Evolutionary conservation across 1,140 invertebrate genomes (phyloP).

Genomic region (Streblospio benedicti): DNA sequence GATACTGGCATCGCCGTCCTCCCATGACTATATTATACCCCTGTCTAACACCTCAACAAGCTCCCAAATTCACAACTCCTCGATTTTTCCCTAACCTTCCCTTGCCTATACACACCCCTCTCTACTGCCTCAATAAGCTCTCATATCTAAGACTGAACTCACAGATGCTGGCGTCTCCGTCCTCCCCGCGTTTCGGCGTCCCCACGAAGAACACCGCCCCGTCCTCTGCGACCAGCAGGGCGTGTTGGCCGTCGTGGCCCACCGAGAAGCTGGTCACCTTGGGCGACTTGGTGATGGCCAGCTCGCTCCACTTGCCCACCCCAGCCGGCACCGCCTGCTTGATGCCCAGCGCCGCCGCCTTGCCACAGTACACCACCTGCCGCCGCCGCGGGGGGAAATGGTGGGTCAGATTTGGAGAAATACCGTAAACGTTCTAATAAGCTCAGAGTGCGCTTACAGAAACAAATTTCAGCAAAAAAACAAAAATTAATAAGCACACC

Average conservation of each 20-base stretch:
- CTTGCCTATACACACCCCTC: background rate
- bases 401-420: background rate
- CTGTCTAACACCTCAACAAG: no score
- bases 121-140: background rate
- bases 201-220: conserved; percentile 80
- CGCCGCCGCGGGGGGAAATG: conserved; percentile 13
- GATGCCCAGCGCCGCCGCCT: conserved; percentile 63
- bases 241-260: conserved; percentile 88
- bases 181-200: conserved; percentile 82
- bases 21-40: no score
- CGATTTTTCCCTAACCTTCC: background rate
- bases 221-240: conserved; percentile 77
- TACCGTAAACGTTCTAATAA: background rate
- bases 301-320: conserved; percentile 64
- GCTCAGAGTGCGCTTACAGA: no score
- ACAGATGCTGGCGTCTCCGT: conserved; percentile 62
- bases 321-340: conserved; percentile 54
- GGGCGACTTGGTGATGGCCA: conserved; percentile 64
- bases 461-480: no score
- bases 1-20: no score
- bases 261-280: conserved; percentile 70
- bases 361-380: conserved; percentile 68
- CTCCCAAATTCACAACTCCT: background rate
- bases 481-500: no score
- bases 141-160: conserved; percentile 1